Base-by-base conservation (phyloP, 2,888 invertebrate genomes). In the Helicoverpa assulta region DNA sequence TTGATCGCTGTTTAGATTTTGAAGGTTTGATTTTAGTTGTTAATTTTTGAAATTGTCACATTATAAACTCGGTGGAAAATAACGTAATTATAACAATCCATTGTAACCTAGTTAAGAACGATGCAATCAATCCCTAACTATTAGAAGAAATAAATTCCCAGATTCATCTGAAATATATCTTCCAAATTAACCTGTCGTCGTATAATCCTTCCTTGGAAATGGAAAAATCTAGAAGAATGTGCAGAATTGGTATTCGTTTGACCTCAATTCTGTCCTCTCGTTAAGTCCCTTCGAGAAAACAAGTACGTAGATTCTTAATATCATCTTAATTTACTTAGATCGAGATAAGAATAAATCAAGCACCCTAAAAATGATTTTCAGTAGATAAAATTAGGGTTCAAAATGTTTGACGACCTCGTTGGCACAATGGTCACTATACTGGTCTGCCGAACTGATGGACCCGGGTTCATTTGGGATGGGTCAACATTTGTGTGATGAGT, bases 161-260 rank as follows among this genome's bases (percentile, higher is more conserved):
- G n/a, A 59, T 10, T 43, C 40, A 47, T 64, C n/a, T 54, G 33
- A 51, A 52, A 70, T 63, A 56, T 53, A 64, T 70, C 52, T 70
- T 63, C 64, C 21, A 53, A 64, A 56, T 70, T 64, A 76, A 61
- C 47, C 47, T 71, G 70, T 26, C 47, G 18, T 43, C 43, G 37
- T n/a, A 21, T 64, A 63, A 75, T 77, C 56, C 51, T 54, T 61
- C 52, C 16, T 33, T 47, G 57, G 40, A 58, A 71, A 71, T 58
- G 64, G 53, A 64, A 71, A 57, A 72, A 50, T 77, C 60, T 77
- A 33, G 78, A 62, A 53, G 61, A 77, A 54, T 62, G 72, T 72
- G 63, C 21, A 50, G 21, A 33, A 71, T 60, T 53, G 59, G 55
- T 26, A 61, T 74, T 76, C 51, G 58, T 61, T 71, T 75, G 75